Evolutionary conservation across 2,888 invertebrate species (phyloP).

Genomic region (Drosophila quasianomalipes): DNA sequence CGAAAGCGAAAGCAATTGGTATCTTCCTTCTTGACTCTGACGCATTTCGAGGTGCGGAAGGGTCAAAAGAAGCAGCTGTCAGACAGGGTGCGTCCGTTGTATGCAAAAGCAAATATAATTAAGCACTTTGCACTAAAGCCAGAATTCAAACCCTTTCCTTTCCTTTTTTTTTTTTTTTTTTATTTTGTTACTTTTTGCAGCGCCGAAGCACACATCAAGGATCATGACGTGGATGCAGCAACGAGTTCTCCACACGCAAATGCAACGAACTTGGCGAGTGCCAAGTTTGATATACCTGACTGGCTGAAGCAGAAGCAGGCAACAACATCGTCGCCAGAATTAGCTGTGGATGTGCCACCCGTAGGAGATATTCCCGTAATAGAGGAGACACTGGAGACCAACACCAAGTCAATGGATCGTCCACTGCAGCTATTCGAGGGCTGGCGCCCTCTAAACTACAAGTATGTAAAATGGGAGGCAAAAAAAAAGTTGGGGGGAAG

Average conservation of each 20-base stretch:
- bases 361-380: constrained; percentile 75
- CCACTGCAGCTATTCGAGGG: constrained; percentile 83
- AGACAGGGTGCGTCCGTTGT: constrained; percentile 28
- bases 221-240: constrained; percentile 34
- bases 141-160: constrained; percentile 6
- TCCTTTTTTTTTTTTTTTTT: neutral
- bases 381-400: constrained; percentile 64
- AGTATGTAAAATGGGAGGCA: constrained; percentile 71
- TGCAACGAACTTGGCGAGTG: constrained; percentile 60
- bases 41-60: constrained; percentile 72
- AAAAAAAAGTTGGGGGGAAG: neutral
- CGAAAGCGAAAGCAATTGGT: constrained; percentile 62
- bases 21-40: constrained; percentile 40
- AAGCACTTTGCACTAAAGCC: constrained; percentile 47
- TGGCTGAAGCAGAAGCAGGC: constrained; percentile 44
- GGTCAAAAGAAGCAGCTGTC: constrained; percentile 46
- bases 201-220: constrained; percentile 63
- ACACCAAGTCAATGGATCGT: constrained; percentile 74
- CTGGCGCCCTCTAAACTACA: constrained; percentile 84
- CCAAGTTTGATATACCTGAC: constrained; percentile 60
- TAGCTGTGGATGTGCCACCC: constrained; percentile 46
- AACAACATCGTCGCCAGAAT: constrained; percentile 19
- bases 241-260: constrained; percentile 49
- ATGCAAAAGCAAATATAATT: constrained; percentile 35
- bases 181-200: constrained; percentile 43